A percentile compares a stretch with the other conserved stretches of the same genome.
These are phyloP conservation scores for Sinodicranocentrus sp. DNA, from an alignment of 2,888 invertebrate genomes.

Conservation along the genomic window DNA sequence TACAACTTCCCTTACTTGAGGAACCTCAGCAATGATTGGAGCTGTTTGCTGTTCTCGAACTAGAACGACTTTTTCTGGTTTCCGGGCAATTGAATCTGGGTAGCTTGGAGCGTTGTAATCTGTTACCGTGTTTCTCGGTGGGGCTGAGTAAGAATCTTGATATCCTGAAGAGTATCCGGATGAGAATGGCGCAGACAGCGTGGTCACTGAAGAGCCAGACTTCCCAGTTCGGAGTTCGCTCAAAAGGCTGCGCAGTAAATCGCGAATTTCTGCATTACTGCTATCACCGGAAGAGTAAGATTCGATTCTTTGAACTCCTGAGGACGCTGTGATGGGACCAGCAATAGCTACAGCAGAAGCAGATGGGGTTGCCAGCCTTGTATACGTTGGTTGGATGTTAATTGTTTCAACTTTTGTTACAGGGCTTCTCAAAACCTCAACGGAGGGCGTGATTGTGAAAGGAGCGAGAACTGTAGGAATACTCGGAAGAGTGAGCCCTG, in stretches of 20 bases:
- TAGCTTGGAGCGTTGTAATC: slow-evolving; percentile 49
- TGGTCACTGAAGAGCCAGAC: neutral
- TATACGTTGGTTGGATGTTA: slow-evolving; percentile 19
- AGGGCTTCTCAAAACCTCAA: slow-evolving; percentile 44
- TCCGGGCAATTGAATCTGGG: slow-evolving; percentile 35
- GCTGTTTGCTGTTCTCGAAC: slow-evolving; percentile 2
- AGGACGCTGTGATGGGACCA: neutral
- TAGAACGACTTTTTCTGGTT: slow-evolving; percentile 48
- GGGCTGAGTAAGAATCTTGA: slow-evolving; percentile 57
- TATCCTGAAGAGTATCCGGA: neutral
- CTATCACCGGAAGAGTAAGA: slow-evolving; percentile 53
- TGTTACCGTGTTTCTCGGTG: slow-evolving; percentile 56
- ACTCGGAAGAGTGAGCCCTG: slow-evolving; percentile 11
- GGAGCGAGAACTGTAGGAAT: slow-evolving; percentile 22
- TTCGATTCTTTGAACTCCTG: slow-evolving; percentile 45
- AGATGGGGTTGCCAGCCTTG: too few relatives aligned
- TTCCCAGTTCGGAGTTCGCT: slow-evolving; percentile 27
- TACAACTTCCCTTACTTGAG: slow-evolving; percentile 32
- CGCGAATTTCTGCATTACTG: slow-evolving; percentile 48
- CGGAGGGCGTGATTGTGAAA: slow-evolving; percentile 19
- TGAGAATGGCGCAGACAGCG: neutral
- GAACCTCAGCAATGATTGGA: neutral
- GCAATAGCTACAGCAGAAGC: slow-evolving; percentile 20
- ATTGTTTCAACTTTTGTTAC: slow-evolving; percentile 53
- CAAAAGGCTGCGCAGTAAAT: slow-evolving; percentile 41